phyloP scores from a whole-genome alignment of 2,797 vertebrate species.

The Poecilia wingei region DNA sequence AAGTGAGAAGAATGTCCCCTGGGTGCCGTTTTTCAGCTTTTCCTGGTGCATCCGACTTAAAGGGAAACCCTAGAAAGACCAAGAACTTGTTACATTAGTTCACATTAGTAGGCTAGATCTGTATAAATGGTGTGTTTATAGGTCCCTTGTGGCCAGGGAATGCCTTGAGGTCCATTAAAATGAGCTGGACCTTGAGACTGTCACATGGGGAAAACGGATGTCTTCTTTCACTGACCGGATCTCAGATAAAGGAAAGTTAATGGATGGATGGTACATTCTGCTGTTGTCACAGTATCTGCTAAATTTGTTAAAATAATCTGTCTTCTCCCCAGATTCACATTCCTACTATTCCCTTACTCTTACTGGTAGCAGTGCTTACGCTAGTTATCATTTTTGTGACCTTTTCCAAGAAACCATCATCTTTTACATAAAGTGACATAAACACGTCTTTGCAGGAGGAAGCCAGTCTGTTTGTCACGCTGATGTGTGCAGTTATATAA shows the following conservation, averaged over 20 bases:
- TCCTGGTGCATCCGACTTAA: neutral
- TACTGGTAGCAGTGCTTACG: conserved; percentile 66
- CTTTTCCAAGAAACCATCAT: conserved; percentile 67
- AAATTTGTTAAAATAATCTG: conserved; percentile 15
- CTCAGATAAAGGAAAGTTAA: neutral
- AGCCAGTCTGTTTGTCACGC: conserved; percentile 34
- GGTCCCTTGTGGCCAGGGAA: neutral
- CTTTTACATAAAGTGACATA: conserved; percentile 30
- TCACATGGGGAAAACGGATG: neutral
- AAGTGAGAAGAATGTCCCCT: neutral
- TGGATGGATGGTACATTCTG: neutral
- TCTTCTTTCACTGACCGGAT: neutral
- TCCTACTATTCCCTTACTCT: conserved; percentile 14
- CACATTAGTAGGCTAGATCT: neutral
- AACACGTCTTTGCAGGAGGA: conserved; percentile 42
- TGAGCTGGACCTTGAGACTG: neutral
- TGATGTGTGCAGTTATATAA: conserved; percentile 49
- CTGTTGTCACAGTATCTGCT: neutral
- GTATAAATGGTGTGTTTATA: neutral
- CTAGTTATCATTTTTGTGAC: conserved; percentile 55
- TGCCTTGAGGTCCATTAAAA: neutral
- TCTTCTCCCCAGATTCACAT: conserved; percentile 29
- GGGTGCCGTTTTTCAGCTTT: neutral
- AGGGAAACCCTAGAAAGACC: neutral
- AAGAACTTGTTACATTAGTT: neutral